Conservation (phyloP, 23 tunicate genomes). For the Aplidium turbinatum region DNA sequence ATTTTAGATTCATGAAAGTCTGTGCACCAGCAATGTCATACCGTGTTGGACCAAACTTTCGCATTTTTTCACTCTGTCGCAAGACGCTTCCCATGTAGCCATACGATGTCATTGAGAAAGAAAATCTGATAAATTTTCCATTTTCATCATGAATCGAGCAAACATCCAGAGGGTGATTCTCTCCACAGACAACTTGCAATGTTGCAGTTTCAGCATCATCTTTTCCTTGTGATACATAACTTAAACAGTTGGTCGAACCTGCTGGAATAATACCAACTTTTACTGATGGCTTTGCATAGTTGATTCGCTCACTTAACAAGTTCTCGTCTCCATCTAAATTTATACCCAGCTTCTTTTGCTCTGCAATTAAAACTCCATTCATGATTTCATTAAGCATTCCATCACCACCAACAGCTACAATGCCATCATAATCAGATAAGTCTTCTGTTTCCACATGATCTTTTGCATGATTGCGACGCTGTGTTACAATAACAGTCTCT, state of each 20-base stretch:
- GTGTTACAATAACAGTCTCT: constrained; percentile 45
- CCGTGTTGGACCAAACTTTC: constrained; percentile 79
- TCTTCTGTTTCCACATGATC: constrained; percentile 57
- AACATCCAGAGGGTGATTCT: constrained; percentile 73
- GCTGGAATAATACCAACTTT: constrained; percentile 89
- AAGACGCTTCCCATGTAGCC: constrained; percentile 82
- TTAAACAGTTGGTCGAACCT: constrained; percentile 80
- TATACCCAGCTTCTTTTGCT: constrained; percentile 35
- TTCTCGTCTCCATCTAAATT: constrained; percentile 20
- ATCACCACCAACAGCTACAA: constrained; percentile 95
- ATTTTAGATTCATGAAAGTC: constrained; percentile 43
- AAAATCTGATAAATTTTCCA: constrained; percentile 67
- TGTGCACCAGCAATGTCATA: constrained; percentile 78
- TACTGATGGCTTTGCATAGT: not conserved
- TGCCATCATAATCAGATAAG: constrained; percentile 58
- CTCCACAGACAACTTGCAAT: constrained; percentile 77
- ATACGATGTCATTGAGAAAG: constrained; percentile 90
- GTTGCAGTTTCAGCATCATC: constrained; percentile 77
- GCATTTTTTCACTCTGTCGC: constrained; percentile 58
- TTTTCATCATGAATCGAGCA: constrained; percentile 53
- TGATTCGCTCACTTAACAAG: not conserved
- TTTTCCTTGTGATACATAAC: constrained; percentile 77
- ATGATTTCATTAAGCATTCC: constrained; percentile 85
- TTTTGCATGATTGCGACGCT: constrained; percentile 66
- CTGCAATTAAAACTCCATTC: constrained; percentile 66